A percentile compares a stretch with the other conserved stretches of the same genome.
Conservation (phyloP, 2,888 invertebrate species). For the Ernsta delagoae region DNA sequence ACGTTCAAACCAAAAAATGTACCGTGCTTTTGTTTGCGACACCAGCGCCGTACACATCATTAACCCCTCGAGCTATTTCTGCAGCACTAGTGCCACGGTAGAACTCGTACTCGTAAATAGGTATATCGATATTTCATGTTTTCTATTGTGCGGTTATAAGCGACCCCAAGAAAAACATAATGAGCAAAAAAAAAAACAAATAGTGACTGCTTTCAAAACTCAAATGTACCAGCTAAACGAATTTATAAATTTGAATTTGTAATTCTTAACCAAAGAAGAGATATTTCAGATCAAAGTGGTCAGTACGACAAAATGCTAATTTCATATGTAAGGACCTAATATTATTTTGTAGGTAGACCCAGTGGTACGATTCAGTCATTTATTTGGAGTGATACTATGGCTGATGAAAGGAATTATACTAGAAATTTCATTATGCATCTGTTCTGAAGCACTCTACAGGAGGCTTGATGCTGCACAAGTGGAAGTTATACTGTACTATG, state of each 20-base stretch:
- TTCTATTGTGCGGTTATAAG: not conserved
- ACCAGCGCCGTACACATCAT: too few species aligned
- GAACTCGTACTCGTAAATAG: constrained; percentile 3
- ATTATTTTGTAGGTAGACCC: constrained; percentile 24
- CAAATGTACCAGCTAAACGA: not conserved
- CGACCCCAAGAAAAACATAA: not conserved
- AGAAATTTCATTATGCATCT: constrained; percentile 38
- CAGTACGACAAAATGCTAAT: too few species aligned
- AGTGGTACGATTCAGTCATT: constrained; percentile 31
- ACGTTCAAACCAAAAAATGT: too few species aligned
- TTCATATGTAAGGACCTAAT: too few species aligned
- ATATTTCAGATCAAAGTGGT: too few species aligned
- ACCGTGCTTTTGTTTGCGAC: too few species aligned
- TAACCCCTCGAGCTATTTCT: too few species aligned
- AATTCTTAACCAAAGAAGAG: too few species aligned
- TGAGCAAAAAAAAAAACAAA: not conserved
- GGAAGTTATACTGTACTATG: constrained; percentile 24
- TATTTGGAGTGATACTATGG: constrained; percentile 40
- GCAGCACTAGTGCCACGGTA: too few species aligned
- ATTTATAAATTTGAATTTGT: too few species aligned
- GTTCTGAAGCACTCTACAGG: constrained; percentile 39
- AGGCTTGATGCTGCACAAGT: constrained; percentile 17
- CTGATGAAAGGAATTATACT: constrained; percentile 36
- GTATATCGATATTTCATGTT: constrained; percentile 6
- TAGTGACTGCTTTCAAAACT: not conserved